Evolutionary conservation across 92 coral and sea anemone species (phyloP).

Genomic region (Phymanthus crucifer): DNA sequence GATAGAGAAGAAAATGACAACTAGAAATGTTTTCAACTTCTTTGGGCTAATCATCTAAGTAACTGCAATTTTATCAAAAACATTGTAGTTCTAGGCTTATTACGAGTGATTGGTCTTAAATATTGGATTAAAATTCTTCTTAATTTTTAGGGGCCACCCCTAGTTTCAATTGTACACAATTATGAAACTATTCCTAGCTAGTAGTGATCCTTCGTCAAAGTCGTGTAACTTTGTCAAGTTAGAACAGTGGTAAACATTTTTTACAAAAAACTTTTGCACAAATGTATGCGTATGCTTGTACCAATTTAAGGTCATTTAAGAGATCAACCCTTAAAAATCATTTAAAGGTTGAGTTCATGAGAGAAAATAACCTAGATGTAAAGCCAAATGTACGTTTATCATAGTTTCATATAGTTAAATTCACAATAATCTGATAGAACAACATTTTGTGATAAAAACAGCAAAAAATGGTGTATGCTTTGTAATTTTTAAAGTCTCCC

Average conservation of each 20-base stretch:
- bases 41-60: background rate
- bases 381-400: background rate
- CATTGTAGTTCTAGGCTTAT: background rate
- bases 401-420: slow-evolving; percentile 7
- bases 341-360: background rate
- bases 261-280: background rate
- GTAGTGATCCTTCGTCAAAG: background rate
- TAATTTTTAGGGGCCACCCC: slow-evolving; percentile 6
- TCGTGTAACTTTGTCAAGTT: background rate
- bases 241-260: background rate
- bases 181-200: background rate
- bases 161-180: background rate
- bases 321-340: background rate
- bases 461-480: background rate
- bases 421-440: background rate
- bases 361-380: slow-evolving; percentile 1
- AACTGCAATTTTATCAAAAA: background rate
- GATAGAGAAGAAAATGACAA: background rate
- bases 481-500: background rate
- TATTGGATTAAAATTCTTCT: background rate
- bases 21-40: background rate
- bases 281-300: background rate
- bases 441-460: slow-evolving; percentile 1
- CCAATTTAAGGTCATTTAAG: background rate
- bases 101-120: background rate